Base-by-base conservation (phyloP, 1,140 invertebrate species). In the Magallana ariakensis region DNA sequence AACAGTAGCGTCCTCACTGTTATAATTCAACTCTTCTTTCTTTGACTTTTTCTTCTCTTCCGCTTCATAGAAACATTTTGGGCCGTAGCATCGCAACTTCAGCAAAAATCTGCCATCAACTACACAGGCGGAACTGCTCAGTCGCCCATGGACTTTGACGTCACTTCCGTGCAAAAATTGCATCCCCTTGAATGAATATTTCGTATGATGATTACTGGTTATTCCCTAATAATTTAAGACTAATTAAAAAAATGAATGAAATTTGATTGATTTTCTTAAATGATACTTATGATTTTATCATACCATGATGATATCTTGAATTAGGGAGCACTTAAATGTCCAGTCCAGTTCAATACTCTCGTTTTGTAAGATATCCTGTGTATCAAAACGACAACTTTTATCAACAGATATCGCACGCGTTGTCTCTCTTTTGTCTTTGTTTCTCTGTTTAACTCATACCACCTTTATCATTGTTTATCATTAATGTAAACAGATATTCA, bases 71-170 rank as follows among this genome's bases (percentile, higher is more conserved):
- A 84, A 58, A 60, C 82, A 58, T 53, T 86, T 96, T 0, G 99
- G 94, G 5, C 99, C 99, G 93, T 99, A 99, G 94, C 99, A 98
- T 0, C 98, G 97, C 70, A 99, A 97, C 96, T 99, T 99, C 1
- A 99, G 95, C 0, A 99, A 98, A 94, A 99, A 99, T 33, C 98
- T 96, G 19, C 97, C 98, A 93, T 99, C 99, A 0, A 99, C 98
- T 0, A 99, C 97, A 94, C 99, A 99, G 94, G 99, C 99, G n/a
- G 97, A 97, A 0, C 98, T 99, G 93, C 98, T 99, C 15, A 99
- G 95, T 91, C 97, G 97, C 0, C 99, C 99, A 93, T 99, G 99
- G 13, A 97, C 97, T 89, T 96, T 97, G 7, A 99, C 96, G 91
- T 98, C 97, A 75, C 97, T 97, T 58, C 96, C 96, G 93, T 99